These are phyloP conservation scores for Callyntrura guangdongensis DNA, from an alignment of 2,888 invertebrate genomes.

Conservation along the genomic window DNA sequence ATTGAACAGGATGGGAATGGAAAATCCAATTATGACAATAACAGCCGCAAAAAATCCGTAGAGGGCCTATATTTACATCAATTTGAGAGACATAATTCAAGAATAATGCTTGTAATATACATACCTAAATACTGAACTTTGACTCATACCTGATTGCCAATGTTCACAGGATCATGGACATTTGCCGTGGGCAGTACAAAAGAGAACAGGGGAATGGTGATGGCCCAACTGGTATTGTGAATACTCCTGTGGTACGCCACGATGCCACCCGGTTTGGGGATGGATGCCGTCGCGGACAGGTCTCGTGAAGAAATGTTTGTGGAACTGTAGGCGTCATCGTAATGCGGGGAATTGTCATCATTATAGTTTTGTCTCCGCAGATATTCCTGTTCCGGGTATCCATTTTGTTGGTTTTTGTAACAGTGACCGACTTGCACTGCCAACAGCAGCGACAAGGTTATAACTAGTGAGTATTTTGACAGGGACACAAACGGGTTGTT, in stretches of 20 bases:
- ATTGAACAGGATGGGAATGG: conserved; percentile 73
- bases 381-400: background rate
- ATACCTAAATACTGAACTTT: background rate
- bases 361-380: background rate
- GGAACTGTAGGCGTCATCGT: background rate
- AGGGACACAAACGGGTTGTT: background rate
- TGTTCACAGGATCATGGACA: conserved; percentile 55
- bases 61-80: conserved; percentile 53
- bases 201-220: conserved; percentile 81
- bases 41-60: conserved; percentile 75
- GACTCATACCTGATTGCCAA: conserved; percentile 77
- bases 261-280: conserved; percentile 33
- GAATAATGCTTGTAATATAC: background rate
- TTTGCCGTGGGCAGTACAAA: conserved; percentile 76
- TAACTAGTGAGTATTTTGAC: conserved; percentile 20
- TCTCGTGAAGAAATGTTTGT: background rate
- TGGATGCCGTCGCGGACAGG: background rate
- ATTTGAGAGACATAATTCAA: conserved; percentile 4
- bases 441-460: conserved; percentile 12
- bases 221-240: conserved; percentile 78
- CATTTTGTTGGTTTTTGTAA: background rate
- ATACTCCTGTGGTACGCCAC: conserved; percentile 72
- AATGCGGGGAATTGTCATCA: background rate
- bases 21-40: conserved; percentile 63
- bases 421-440: conserved; percentile 39